These are phyloP conservation scores for Istiophorus platypterus DNA, from an alignment of 2,113 vertebrate species.

Conservation along the genomic window DNA sequence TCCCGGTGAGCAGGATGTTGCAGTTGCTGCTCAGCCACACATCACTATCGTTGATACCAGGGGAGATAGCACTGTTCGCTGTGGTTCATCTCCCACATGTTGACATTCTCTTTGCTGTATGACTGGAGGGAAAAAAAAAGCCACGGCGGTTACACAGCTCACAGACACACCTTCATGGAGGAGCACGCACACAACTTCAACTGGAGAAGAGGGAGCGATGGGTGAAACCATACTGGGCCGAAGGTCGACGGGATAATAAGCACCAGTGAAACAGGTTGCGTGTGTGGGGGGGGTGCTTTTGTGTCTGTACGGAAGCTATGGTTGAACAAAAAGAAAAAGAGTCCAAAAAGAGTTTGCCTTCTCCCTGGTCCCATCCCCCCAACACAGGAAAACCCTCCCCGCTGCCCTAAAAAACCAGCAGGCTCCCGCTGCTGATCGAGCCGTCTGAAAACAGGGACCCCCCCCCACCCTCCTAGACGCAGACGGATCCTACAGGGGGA, in stretches of 20 bases:
- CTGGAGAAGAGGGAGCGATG: no score
- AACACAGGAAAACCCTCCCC: neutral
- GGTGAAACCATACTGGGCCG: neutral
- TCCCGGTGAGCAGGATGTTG: neutral
- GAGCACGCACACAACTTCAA: neutral
- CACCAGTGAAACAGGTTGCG: slow-evolving; percentile 39
- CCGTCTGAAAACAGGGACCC: slow-evolving; percentile 19
- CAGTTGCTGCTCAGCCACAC: neutral
- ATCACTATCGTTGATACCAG: neutral
- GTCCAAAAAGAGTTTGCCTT: neutral
- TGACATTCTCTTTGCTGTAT: slow-evolving; percentile 25
- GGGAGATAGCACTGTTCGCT: slow-evolving; percentile 8
- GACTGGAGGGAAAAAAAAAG: neutral
- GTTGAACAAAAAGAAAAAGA: slow-evolving; percentile 32
- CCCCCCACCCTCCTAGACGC: neutral
- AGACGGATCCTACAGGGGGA: neutral
- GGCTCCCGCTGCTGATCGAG: slow-evolving; percentile 31
- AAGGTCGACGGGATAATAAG: slow-evolving; percentile 42
- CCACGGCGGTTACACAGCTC: neutral
- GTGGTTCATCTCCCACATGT: neutral
- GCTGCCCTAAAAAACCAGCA: neutral
- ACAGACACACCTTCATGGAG: neutral
- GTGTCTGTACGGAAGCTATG: neutral
- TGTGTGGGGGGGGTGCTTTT: slow-evolving; percentile 33
- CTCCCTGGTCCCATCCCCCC: slow-evolving; percentile 4